Conservation (phyloP, 2,888 invertebrate genomes). For the Cerceris ruficornis region DNA sequence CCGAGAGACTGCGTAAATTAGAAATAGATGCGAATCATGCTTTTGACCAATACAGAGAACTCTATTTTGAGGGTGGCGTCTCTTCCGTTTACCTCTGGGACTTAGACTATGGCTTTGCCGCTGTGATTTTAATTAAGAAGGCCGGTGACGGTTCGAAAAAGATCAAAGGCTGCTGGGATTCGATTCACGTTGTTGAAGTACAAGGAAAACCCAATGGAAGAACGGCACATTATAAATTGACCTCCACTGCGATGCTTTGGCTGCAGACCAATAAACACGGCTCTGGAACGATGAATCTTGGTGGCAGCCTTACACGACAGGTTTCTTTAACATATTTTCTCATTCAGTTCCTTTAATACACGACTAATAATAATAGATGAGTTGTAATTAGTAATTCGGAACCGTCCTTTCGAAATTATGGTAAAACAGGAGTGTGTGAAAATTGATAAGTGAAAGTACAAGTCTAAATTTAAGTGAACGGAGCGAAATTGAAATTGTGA, state of each 20-base stretch:
- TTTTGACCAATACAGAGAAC: slow-evolving; percentile 99
- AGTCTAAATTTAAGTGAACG: too few species aligned
- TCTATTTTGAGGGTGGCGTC: slow-evolving; percentile 99
- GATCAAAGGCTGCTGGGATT: slow-evolving; percentile 99
- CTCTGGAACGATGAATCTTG: slow-evolving; percentile 99
- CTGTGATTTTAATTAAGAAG: slow-evolving; percentile 99
- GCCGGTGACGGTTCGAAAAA: slow-evolving; percentile 99
- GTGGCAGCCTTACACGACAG: slow-evolving; percentile 98
- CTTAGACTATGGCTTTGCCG: slow-evolving; percentile 98
- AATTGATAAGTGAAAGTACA: too few species aligned
- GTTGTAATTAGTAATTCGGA: too few species aligned
- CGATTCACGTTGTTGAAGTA: slow-evolving; percentile 99
- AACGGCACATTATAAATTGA: slow-evolving; percentile 98
- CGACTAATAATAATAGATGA: too few species aligned
- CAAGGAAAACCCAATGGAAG: slow-evolving; percentile 97
- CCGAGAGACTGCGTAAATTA: slow-evolving; percentile 95
- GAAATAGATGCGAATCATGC: slow-evolving; percentile 99
- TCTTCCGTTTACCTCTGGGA: slow-evolving; percentile 99
- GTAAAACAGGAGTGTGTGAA: too few species aligned
- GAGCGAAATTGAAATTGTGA: too few species aligned
- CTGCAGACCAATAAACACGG: slow-evolving; percentile 98
- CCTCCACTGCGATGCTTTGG: slow-evolving; percentile 99
- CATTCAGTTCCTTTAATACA: too few species aligned
- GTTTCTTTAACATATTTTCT: slow-evolving; percentile 79
- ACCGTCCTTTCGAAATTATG: too few species aligned